A percentile compares a stretch with the other conserved stretches of the same genome.
These are phyloP conservation scores for Mallateleia sp. DNA, from an alignment of 2,888 invertebrate species.

Conservation along the genomic window DNA sequence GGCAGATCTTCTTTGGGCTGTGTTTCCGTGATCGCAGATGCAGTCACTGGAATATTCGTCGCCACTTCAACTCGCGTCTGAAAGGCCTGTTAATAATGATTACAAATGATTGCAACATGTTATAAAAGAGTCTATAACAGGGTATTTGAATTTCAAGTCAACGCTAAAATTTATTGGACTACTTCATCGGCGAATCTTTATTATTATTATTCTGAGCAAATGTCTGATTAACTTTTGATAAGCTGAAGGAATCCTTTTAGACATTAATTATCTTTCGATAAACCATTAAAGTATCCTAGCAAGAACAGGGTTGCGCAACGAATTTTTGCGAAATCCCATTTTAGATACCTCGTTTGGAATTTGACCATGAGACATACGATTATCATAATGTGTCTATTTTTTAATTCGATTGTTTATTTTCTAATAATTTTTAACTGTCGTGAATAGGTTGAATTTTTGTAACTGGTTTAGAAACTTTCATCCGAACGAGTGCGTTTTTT, in stretches of 20 bases:
- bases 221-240: constrained; percentile 10
- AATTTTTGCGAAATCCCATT: constrained; percentile 39
- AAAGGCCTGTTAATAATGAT: constrained; percentile 54
- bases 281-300: constrained; percentile 2
- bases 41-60: constrained; percentile 88
- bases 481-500: constrained; percentile 13
- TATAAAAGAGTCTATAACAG: no score
- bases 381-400: background rate
- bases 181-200: no score
- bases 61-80: constrained; percentile 81
- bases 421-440: background rate
- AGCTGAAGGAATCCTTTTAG: background rate
- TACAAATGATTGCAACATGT: background rate
- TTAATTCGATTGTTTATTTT: constrained; percentile 14
- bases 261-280: constrained; percentile 44
- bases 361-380: constrained; percentile 39
- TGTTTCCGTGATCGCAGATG: constrained; percentile 91
- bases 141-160: no score
- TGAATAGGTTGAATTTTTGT: background rate
- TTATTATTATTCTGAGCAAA: no score
- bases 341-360: constrained; percentile 48
- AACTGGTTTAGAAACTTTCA: background rate
- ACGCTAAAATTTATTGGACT: no score
- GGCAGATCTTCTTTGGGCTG: constrained; percentile 87
- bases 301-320: background rate